Evolutionary conservation across 2,888 invertebrate species (phyloP).

Genomic region (Melanophora roralis): DNA sequence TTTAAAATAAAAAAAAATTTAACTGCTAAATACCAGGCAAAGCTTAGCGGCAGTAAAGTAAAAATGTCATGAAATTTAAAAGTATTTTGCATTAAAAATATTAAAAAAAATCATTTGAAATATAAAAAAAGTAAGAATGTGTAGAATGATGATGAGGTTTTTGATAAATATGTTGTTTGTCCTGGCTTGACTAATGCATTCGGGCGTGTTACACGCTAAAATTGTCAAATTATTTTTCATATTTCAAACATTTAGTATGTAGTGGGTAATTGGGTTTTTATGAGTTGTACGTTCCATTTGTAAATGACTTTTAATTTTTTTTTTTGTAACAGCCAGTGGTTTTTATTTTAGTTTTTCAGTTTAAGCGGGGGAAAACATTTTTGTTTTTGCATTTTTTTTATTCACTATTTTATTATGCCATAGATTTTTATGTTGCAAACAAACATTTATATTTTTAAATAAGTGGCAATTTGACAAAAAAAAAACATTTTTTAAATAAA

Average conservation of each 20-base stretch:
- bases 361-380: slow-evolving; percentile 19
- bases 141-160: not conserved
- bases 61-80: slow-evolving; percentile 19
- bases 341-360: slow-evolving; percentile 23
- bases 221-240: slow-evolving; percentile 47
- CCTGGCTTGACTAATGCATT: slow-evolving; percentile 49
- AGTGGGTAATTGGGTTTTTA: slow-evolving; percentile 47
- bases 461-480: slow-evolving; percentile 38
- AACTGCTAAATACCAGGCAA: not conserved
- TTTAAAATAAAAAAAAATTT: not conserved
- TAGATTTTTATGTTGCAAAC: slow-evolving; percentile 46
- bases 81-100: slow-evolving; percentile 2
- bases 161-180: not conserved
- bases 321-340: slow-evolving; percentile 34
- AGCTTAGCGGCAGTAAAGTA: not conserved
- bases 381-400: not conserved
- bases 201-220: slow-evolving; percentile 56
- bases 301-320: not conserved
- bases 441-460: slow-evolving; percentile 51
- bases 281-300: slow-evolving; percentile 6
- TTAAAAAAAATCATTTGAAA: slow-evolving; percentile 13
- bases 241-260: too few relatives aligned
- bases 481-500: not conserved
- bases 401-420: slow-evolving; percentile 44
- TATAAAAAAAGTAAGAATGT: slow-evolving; percentile 16